Conservation (phyloP, 2,113 vertebrate genomes). For the Zosterops japonicus region DNA sequence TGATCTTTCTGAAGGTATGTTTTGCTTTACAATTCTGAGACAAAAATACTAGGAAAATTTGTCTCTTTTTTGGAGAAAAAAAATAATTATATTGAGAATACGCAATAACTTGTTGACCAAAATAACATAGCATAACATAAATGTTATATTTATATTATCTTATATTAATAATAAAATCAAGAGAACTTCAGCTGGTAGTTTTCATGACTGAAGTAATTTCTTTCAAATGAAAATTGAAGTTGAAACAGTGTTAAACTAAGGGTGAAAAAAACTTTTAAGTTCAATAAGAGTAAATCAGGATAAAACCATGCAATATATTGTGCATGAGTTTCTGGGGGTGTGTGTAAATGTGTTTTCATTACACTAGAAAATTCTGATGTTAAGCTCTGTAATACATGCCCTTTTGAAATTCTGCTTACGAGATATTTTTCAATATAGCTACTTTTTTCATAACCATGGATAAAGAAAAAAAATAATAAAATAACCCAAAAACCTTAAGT, state of each 20-base stretch:
- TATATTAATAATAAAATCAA: background rate
- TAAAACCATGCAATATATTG: background rate
- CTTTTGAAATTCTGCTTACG: background rate
- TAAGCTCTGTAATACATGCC: background rate
- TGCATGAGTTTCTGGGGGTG: background rate
- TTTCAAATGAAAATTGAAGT: background rate
- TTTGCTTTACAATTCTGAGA: background rate
- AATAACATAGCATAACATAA: background rate
- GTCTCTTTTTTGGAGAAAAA: background rate
- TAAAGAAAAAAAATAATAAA: background rate
- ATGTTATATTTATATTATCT: background rate
- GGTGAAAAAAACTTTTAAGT: background rate
- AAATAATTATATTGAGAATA: background rate
- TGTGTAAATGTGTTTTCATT: background rate
- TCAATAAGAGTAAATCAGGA: background rate
- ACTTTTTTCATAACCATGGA: no score
- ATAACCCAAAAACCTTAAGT: fast-evolving
- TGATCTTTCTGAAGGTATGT: background rate
- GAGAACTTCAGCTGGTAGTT: background rate
- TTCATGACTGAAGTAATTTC: background rate
- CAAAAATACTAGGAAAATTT: background rate
- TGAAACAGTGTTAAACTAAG: background rate
- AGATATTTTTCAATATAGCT: background rate
- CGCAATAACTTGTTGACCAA: background rate
- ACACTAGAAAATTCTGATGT: slow-evolving; percentile 9